A percentile compares a stretch with the other conserved stretches of the same genome.
phyloP scores from a whole-genome alignment of 2,113 vertebrate genomes.

The Oryzias javanicus region DNA sequence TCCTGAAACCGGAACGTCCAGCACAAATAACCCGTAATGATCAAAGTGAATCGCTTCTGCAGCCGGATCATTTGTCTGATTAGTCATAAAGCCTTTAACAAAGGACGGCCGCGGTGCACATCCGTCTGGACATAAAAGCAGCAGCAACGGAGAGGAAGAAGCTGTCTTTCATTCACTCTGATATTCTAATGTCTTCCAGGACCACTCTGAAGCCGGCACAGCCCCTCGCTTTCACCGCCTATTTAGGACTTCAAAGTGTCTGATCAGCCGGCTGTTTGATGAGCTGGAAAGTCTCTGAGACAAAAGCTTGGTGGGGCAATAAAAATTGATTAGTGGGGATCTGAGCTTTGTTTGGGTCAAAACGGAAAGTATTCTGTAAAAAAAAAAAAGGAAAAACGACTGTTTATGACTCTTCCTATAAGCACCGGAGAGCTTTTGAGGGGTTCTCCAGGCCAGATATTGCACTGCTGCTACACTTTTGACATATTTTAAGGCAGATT shows the following conservation, averaged over 20 bases:
- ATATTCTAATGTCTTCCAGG: slow-evolving; percentile 62
- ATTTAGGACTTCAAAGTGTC: slow-evolving; percentile 14
- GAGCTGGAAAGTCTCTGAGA: slow-evolving; percentile 13
- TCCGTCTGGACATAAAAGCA: slow-evolving; percentile 60
- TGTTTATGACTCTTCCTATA: no score
- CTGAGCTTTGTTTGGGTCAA: slow-evolving; percentile 2
- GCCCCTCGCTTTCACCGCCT: slow-evolving; percentile 11
- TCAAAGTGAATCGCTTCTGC: slow-evolving; percentile 16
- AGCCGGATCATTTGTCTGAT: slow-evolving; percentile 21
- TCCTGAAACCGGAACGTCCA: no score
- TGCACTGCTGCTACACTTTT: no score
- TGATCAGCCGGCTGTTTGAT: slow-evolving; percentile 45
- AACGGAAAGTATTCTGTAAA: slow-evolving; percentile 12
- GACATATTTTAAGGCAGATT: no score
- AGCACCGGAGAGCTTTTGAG: no score
- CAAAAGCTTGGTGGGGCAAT: slow-evolving; percentile 38
- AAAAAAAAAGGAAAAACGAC: not conserved
- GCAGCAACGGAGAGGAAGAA: slow-evolving; percentile 10
- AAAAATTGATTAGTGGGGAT: slow-evolving; percentile 7
- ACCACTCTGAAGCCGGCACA: slow-evolving; percentile 39
- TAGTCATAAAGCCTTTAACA: slow-evolving; percentile 7
- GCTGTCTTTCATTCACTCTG: slow-evolving; percentile 31
- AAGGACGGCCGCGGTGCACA: slow-evolving; percentile 10
- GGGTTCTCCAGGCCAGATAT: no score
- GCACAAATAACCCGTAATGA: slow-evolving; percentile 21